Conservation (phyloP, 2,888 invertebrate genomes). For the Drepanosiphum platanoidis region DNA sequence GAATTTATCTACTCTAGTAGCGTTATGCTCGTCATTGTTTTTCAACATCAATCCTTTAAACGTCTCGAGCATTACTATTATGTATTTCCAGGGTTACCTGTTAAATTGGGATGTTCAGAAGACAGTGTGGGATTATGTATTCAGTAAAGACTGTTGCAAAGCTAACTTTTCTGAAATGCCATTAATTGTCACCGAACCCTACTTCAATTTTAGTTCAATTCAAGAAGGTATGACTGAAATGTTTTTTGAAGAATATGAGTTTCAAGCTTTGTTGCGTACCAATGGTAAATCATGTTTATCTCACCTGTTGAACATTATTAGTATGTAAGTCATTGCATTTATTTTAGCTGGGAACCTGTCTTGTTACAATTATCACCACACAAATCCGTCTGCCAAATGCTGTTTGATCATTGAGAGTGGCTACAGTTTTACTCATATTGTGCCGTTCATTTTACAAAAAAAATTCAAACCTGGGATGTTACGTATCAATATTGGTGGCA, state of each 20-base stretch:
- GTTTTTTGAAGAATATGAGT: slow-evolving; percentile 97
- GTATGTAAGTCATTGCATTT: not conserved
- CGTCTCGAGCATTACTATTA: not conserved
- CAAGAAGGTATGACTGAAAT: slow-evolving; percentile 96
- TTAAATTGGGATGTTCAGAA: slow-evolving; percentile 97
- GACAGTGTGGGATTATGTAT: slow-evolving; percentile 94
- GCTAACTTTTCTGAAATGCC: slow-evolving; percentile 82
- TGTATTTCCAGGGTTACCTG: slow-evolving; percentile 77
- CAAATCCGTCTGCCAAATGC: slow-evolving; percentile 71
- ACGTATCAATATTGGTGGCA: slow-evolving; percentile 95
- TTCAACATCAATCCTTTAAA: not conserved
- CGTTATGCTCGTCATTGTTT: not conserved
- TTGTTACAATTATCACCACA: slow-evolving; percentile 75
- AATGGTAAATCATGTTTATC: slow-evolving; percentile 70
- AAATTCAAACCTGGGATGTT: slow-evolving; percentile 77
- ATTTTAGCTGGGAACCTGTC: slow-evolving; percentile 78
- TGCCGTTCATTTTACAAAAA: slow-evolving; percentile 85
- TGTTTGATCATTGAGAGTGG: slow-evolving; percentile 92
- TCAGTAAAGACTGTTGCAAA: slow-evolving; percentile 84
- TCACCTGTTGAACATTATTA: not conserved
- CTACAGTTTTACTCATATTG: slow-evolving; percentile 93
- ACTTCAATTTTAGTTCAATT: slow-evolving; percentile 90
- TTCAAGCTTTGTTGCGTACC: slow-evolving; percentile 81
- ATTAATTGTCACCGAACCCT: slow-evolving; percentile 91
- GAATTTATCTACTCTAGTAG: not conserved